A percentile compares a stretch with the other conserved stretches of the same genome.
Evolutionary conservation across 2,113 vertebrate genomes (phyloP).

Genomic region (Puma concolor): DNA sequence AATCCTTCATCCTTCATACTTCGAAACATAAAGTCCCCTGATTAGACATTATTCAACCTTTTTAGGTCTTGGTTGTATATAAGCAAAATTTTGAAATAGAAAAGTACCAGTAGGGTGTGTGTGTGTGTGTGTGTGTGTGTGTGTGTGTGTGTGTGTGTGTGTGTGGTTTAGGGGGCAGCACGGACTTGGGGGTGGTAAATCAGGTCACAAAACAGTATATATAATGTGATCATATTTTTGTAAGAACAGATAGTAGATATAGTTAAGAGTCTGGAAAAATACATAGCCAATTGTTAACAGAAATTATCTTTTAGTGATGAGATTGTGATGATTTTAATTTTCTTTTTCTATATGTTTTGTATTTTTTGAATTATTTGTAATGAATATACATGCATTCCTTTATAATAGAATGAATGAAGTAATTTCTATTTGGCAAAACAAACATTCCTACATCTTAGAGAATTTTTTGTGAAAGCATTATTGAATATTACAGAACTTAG

Average conservation of each 20-base stretch:
- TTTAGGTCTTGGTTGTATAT: not conserved
- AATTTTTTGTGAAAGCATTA: not conserved
- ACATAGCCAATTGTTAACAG: not conserved
- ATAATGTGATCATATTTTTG: not conserved
- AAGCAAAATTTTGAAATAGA: not conserved
- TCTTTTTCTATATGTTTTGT: not conserved
- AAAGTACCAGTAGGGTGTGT: not conserved
- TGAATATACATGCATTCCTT: not conserved
- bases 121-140: not conserved
- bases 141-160: not conserved
- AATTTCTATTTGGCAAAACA: not conserved
- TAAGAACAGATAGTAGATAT: not conserved
- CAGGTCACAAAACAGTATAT: not conserved
- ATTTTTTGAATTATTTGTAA: slow-evolving; percentile 1
- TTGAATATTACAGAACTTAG: not conserved
- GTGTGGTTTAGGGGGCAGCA: not conserved
- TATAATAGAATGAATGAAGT: not conserved
- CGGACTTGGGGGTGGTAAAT: not conserved
- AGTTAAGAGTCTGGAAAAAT: not conserved
- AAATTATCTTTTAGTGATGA: not conserved
- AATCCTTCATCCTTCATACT: not conserved
- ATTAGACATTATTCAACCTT: not conserved
- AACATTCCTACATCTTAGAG: not conserved
- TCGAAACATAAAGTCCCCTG: not conserved
- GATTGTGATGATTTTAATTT: not conserved